Percentiles rank a stretch among this genome's conserved stretches.
These are phyloP conservation scores for Drosophila sp. DNA, from an alignment of 1,140 invertebrate species.

Conservation along the genomic window DNA sequence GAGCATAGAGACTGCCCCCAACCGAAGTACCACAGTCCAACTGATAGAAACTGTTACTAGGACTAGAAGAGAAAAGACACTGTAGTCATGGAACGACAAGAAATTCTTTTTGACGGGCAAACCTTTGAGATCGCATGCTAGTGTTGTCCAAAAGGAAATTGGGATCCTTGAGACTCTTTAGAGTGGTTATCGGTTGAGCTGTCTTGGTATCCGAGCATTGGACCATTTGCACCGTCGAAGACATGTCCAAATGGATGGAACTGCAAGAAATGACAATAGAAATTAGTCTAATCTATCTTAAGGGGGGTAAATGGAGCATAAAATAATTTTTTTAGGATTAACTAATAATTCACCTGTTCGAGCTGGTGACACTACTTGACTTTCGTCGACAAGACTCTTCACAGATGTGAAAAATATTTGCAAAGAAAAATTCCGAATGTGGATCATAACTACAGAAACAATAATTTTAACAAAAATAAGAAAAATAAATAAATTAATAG, in stretches of 20 bases:
- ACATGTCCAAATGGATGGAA: constrained; percentile 50
- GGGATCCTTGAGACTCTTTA: constrained; percentile 80
- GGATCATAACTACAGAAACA: constrained; percentile 72
- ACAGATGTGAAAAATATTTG: constrained; percentile 82
- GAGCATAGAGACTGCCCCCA: constrained; percentile 61
- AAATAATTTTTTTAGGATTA: constrained; percentile 12
- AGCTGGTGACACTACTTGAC: constrained; percentile 52
- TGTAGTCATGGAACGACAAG: not conserved
- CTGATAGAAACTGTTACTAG: constrained; percentile 76
- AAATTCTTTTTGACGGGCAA: not conserved
- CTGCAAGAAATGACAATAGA: constrained; percentile 24
- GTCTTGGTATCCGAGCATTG: constrained; percentile 75
- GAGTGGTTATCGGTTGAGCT: constrained; percentile 74
- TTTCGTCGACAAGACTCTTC: constrained; percentile 69
- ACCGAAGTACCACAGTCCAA: constrained; percentile 62
- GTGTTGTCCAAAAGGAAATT: constrained; percentile 75
- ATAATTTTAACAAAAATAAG: constrained; percentile 29
- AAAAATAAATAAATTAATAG: constrained; percentile 25
- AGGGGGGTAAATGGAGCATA: not conserved
- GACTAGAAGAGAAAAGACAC: constrained; percentile 39
- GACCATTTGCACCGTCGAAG: constrained; percentile 82
- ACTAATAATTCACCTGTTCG: constrained; percentile 61
- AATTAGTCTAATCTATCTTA: not conserved
- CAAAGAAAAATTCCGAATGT: constrained; percentile 79
- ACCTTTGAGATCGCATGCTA: constrained; percentile 79